phyloP scores from a whole-genome alignment of 2,113 vertebrate genomes.

The Uropsilus gracilis region DNA sequence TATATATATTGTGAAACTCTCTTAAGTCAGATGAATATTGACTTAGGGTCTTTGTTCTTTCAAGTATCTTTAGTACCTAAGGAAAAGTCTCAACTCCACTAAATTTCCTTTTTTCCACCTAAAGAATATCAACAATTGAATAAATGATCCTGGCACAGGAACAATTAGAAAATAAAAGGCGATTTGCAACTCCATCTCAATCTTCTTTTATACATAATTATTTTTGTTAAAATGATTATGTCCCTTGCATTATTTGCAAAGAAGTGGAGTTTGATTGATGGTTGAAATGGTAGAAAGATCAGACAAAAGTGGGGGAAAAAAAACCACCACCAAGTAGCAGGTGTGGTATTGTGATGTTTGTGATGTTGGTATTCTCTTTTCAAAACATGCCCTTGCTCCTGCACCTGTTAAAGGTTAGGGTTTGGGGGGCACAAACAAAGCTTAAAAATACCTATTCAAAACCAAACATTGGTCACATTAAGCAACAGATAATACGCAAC shows the following conservation, averaged over 20 bases:
- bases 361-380: neutral
- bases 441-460: neutral
- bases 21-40: neutral
- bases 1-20: neutral
- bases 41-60: neutral
- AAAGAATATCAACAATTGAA: neutral
- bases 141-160: neutral
- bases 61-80: neutral
- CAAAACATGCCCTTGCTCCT: neutral
- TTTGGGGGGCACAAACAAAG: neutral
- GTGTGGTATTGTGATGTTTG: neutral
- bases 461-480: neutral
- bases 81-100: too few relatives aligned
- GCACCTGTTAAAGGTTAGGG: neutral
- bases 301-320: slow-evolving; percentile 23
- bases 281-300: neutral
- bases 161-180: neutral
- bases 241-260: neutral
- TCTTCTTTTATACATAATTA: neutral
- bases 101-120: too few relatives aligned
- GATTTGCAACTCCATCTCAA: neutral
- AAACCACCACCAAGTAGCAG: neutral
- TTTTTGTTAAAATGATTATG: neutral
- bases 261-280: neutral
- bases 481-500: neutral